Base-by-base conservation (phyloP, 2,797 vertebrate species). In the Pelobates cultripes region DNA sequence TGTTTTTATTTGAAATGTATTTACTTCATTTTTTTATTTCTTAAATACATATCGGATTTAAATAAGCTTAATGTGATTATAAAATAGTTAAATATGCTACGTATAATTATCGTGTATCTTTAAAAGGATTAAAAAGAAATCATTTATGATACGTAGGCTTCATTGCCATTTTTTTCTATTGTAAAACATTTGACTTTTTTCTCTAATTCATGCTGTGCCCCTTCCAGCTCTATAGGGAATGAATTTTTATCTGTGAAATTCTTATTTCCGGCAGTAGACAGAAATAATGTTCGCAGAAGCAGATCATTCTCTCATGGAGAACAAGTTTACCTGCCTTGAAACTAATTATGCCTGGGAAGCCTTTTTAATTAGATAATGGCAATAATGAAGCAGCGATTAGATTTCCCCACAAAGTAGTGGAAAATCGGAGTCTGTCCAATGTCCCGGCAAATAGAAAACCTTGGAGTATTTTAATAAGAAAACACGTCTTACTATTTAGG, bases 331-430 rank as follows among this genome's bases (percentile, higher is more conserved):
- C 82, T 84, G 82, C 82, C 77, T 84, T 71, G 77, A 84, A 84
- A 84, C 77, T 79, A 84, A 84, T 84, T 84, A 79, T 84, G 57
- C 82, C 77, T 53, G 60, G 72, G 82, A 79, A 84, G 77, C 82
- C 77, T 79, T 84, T 84, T 84, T 79, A 84, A 84, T 84, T 75
- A 84, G 82, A 84, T 79, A 84, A 84, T 84, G 73, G 75, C 72
- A 84, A 79, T 84, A 79, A 84, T 79, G 82, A 84, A 84, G 70
- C 70, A 13, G 67, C 68, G 67, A 84, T 84, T 84, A 84, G 73
- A 79, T 79, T 84, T 79, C 72, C 66, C 66, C 69, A 51, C n/a
- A 70, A 74, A 75, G 77, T 74, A 76, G 70, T 75, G 67, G 67
- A 67, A 79, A 75, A 75, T 84, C 53, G 44, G 40, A 69, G 67